Evolutionary conservation across 2,113 vertebrate genomes (phyloP), one percentile per base, ranked within the genome.

Genomic region (Pterocles burchelli): DNA sequence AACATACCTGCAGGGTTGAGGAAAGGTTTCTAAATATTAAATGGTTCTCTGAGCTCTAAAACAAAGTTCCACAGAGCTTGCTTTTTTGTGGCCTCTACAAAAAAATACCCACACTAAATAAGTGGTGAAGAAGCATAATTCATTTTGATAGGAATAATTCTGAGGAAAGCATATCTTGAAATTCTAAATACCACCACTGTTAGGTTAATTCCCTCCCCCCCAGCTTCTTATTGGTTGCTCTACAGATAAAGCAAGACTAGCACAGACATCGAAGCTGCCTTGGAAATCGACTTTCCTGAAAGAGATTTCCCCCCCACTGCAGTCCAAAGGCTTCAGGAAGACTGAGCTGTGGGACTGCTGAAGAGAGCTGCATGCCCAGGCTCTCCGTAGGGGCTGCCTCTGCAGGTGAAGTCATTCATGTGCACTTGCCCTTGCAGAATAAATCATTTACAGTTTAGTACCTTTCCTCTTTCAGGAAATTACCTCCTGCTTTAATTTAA

Each of bases 261-360:
- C 20, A 54, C 22, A 61, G 9, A 19, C 8, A 34, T 1, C 1
- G 21, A 10, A 10, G 31, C 74, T 83, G 14, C 26, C 28, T 45
- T 78, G 7, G n/a, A 62, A 79, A 58, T 20, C 0, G 58, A 55
- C 7, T 74, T 65, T 17, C 31, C 28, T 26, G 18, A 66, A 67
- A 36, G 14, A 49, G 10, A 17, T 5, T 28, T 28, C 14, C 8
- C 7, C 51, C 26, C 26, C 51, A 13, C 49, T 13, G 7, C 49
- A 8, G 31, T 14, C 18, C 62, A 52, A 71, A 83, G 33, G 15
- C 7, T 8, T 13, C 4, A 17, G 25, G 61, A 68, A 61, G 21
- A 57, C 19, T 1, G 13, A 84, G 10, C 8, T 2, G 0, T 8
- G 28, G 17, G 11, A 10, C 4, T 1, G 3, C 45, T 61, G n/a